phyloP scores from a whole-genome alignment of 2,797 vertebrate species.

The Pseudochirops corinnae region DNA sequence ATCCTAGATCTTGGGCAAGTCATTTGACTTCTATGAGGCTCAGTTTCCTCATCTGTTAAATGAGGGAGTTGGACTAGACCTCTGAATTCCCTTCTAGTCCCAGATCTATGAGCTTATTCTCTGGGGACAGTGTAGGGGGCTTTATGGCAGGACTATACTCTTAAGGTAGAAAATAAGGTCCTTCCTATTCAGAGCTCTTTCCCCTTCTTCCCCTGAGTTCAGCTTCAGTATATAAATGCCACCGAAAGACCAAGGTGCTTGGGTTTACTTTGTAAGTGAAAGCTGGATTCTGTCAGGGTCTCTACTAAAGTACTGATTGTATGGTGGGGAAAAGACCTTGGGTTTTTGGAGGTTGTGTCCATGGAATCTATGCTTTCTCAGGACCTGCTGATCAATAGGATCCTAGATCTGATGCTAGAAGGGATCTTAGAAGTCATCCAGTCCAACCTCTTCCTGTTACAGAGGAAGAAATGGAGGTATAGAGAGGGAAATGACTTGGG shows the following conservation, averaged over 20 bases:
- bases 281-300: background rate
- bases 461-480: background rate
- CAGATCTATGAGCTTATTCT: background rate
- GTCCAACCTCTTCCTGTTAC: background rate
- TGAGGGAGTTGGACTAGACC: background rate
- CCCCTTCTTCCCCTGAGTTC: background rate
- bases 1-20: background rate
- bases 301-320: background rate
- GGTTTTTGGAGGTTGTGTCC: background rate
- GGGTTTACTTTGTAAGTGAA: background rate
- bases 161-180: background rate
- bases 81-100: background rate
- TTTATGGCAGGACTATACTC: background rate
- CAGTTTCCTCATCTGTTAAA: slow-evolving; percentile 27
- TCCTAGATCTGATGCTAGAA: no score
- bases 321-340: background rate
- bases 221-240: background rate
- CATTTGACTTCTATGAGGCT: background rate
- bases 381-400: background rate
- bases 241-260: background rate
- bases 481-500: background rate
- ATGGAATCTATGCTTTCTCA: background rate
- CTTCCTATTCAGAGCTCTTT: background rate
- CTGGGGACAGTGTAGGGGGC: no score
- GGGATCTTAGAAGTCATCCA: background rate